Evolutionary conservation across 2,888 invertebrate genomes (phyloP), one percentile per base, ranked within the genome.

Genomic region (Tetragnatha montana): DNA sequence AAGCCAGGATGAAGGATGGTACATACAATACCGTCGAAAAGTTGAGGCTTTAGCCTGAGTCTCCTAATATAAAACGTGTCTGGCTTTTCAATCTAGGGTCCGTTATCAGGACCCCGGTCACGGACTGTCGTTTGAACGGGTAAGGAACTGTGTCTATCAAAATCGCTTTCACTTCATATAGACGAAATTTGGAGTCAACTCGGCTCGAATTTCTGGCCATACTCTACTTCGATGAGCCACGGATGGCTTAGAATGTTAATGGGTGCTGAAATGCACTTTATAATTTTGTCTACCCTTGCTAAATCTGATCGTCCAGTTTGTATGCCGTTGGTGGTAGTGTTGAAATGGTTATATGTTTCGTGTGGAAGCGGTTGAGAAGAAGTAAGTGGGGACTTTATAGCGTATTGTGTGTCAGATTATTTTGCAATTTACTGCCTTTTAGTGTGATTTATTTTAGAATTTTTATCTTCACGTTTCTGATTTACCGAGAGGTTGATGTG

Each of bases 61-160:
- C 85, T n/a, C 35, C 51, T 86, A 86, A 86, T 86, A 80, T 73
- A 86, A 74, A 80, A 80, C 86, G 86, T 86, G 86, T 51, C 12
- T 8, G 6, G 86, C 71, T 80, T 86, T 78, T 78, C 79, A 78
- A 79, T 85, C 47, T 35, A 79, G 71, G 7, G 8, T 35, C 10
- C 47, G 17, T 17, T 50, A 69, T 76, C 68, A 2, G 47, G n/a
- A 79, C 49, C 10, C 84, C 6, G n/a, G n/a, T 85, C 85, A 85
- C 85, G 85, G 51, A 51, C n/a, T 0, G 78, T 50, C 71, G 69
- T 79, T 78, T 71, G 70, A 70, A 50, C 71, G 78, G 70, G 12
- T 71, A 79, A 78, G 71, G 78, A 79, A 21, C 50, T 49, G 78
- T 71, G 85, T 78, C 78, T 51, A 78, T 85, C 85, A 85, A 85